Evolutionary conservation across 1,140 invertebrate species (phyloP), one percentile per base, ranked within the genome.

Genomic region (Lutraria rhynchaena): DNA sequence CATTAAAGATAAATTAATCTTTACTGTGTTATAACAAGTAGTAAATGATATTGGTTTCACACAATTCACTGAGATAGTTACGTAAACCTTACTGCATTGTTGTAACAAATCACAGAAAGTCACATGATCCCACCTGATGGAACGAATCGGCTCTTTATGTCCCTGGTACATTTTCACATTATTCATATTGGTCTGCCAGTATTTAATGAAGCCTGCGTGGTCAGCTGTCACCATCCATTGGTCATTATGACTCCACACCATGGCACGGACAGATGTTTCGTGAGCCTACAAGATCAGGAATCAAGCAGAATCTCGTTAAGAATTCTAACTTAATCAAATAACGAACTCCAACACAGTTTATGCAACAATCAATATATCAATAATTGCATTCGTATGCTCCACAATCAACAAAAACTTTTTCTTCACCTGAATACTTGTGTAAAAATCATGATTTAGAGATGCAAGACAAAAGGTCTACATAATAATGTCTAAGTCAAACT

Each of bases 161-260:
- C 98, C 99, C 94, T 99, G 98, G 94, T 98, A 99, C 98, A 99
- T 99, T 95, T 99, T 99, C 24, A 99, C 99, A 94, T 99, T 99
- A 94, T 99, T 99, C 99, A 99, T 99, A 93, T 99, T 99, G 85
- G 98, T 98, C 94, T 99, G 99, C 99, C 99, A 99, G 94, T 99
- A 99, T 91, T 99, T 99, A 55, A 99, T 97, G 91, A 97, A 99
- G 41, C 99, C 99, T 58, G 96, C 96, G 91, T 99, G 98, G 93
- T 99, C 99, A 15, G 97, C 99, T 0, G 99, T 99, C 53, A 99
- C 96, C 98, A 99, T 99, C 99, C 99, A 99, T 85, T 96, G 96
- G 93, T 99, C 98, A 91, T 98, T 99, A 91, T 99, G 97, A 46
- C 98, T 99, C 99, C 99, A 99, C 17, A 98, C 96, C 98, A 99